Conservation (phyloP, 2,797 vertebrate genomes). For the Eidolon dupreanum region DNA sequence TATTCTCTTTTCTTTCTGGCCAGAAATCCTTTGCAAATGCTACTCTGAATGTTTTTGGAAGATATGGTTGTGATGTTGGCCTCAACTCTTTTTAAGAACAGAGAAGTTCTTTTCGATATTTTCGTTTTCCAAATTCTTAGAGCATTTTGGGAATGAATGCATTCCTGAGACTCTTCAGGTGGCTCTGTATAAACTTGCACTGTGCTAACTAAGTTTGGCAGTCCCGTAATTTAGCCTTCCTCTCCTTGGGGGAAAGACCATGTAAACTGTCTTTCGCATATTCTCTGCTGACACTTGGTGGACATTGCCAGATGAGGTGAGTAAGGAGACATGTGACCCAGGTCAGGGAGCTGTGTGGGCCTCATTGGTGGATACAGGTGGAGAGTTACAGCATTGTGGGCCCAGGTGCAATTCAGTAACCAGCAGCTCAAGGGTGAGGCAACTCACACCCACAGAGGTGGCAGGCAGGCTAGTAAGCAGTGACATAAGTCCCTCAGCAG, state of each 20-base stretch:
- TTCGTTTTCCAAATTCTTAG: neutral
- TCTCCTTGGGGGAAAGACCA: neutral
- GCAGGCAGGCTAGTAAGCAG: neutral
- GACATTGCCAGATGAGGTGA: neutral
- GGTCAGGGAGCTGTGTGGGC: neutral
- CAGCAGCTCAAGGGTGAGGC: neutral
- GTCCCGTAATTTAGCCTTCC: neutral
- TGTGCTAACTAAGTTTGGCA: neutral
- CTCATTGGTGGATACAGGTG: neutral
- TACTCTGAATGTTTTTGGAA: neutral
- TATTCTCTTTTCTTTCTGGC: too few relatives aligned
- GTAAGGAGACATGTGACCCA: neutral
- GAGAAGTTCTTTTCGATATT: neutral
- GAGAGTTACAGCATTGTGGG: too few relatives aligned
- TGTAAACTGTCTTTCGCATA: neutral
- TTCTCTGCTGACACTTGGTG: neutral
- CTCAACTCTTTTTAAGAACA: neutral
- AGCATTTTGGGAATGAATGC: neutral
- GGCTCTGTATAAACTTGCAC: neutral
- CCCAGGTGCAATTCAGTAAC: neutral
- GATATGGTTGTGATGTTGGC: neutral
- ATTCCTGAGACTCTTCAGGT: neutral
- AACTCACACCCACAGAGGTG: neutral
- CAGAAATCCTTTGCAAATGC: neutral
- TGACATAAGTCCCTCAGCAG: neutral